Conservation (phyloP, 2,113 vertebrate species). For the Vulpes lagopus region DNA sequence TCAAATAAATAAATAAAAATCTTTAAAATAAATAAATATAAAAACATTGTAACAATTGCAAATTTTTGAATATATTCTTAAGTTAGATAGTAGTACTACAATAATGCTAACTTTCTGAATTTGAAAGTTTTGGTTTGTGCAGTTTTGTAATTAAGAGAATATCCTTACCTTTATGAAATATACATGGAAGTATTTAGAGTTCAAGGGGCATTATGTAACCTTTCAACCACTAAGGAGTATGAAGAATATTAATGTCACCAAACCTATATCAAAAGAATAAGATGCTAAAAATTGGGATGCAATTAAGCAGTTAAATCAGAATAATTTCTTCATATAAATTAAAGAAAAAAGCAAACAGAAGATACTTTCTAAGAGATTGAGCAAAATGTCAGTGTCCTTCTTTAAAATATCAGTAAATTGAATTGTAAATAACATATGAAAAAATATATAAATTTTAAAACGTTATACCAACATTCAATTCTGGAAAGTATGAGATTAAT, state of each 20-base stretch:
- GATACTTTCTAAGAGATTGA: not conserved
- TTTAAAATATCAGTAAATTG: not conserved
- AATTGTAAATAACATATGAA: not conserved
- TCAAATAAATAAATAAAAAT: not conserved
- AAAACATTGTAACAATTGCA: not conserved
- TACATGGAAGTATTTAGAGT: not conserved
- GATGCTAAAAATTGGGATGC: not conserved
- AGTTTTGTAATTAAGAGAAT: not conserved
- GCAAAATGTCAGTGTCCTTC: not conserved
- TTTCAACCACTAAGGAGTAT: not conserved
- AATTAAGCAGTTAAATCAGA: not conserved
- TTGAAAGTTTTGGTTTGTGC: not conserved
- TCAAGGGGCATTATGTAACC: not conserved
- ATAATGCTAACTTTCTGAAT: not conserved
- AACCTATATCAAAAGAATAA: not conserved
- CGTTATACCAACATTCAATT: not conserved
- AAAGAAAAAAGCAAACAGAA: constrained; percentile 15
- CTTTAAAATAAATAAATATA: not conserved
- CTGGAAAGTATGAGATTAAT: not conserved
- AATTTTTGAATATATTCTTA: not conserved
- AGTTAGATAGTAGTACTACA: not conserved
- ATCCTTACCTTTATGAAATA: not conserved
- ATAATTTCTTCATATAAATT: not conserved
- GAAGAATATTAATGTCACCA: not conserved
- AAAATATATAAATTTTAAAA: not conserved